Evolutionary conservation across 2,888 invertebrate genomes (phyloP).

Genomic region (Melanostoma scalare): DNA sequence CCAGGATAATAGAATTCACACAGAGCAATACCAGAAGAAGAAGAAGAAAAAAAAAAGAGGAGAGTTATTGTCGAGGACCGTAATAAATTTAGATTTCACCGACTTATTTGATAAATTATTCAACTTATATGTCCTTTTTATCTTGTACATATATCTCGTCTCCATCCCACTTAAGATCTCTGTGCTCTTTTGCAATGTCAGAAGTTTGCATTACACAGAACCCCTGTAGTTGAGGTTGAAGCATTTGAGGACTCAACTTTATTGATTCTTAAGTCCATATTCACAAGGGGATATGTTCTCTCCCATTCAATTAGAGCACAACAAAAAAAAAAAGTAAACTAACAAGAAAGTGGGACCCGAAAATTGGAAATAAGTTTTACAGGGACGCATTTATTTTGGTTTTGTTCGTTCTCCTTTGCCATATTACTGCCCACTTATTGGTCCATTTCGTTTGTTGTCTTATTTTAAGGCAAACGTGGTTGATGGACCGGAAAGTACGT

Average conservation of each 20-base stretch:
- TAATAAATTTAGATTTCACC: slow-evolving; percentile 71
- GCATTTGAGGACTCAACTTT: slow-evolving; percentile 12
- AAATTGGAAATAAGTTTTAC: slow-evolving; percentile 63
- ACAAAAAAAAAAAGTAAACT: slow-evolving; percentile 6
- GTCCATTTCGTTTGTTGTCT: slow-evolving; percentile 24
- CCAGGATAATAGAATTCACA: slow-evolving; percentile 53
- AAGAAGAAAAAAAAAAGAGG: not conserved
- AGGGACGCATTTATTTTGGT: slow-evolving; percentile 35
- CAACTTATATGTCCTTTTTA: slow-evolving; percentile 56
- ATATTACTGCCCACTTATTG: slow-evolving; percentile 21
- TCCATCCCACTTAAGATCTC: slow-evolving; percentile 13
- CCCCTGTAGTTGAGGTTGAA: slow-evolving; percentile 11
- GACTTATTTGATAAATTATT: slow-evolving; percentile 69
- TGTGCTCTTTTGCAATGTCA: not conserved
- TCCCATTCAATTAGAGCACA: slow-evolving; percentile 56
- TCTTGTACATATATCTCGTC: not conserved
- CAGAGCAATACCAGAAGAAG: not conserved
- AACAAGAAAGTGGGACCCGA: slow-evolving; percentile 16
- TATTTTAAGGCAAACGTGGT: slow-evolving; percentile 39
- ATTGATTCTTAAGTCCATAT: slow-evolving; percentile 37
- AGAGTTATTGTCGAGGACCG: slow-evolving; percentile 61
- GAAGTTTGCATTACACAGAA: not conserved
- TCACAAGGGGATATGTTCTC: not conserved
- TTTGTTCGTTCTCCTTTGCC: slow-evolving; percentile 19
- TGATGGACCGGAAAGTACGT: slow-evolving; percentile 44